Evolutionary conservation across 1,140 invertebrate genomes (phyloP).

Genomic region (Pogonognathellus flavescens): DNA sequence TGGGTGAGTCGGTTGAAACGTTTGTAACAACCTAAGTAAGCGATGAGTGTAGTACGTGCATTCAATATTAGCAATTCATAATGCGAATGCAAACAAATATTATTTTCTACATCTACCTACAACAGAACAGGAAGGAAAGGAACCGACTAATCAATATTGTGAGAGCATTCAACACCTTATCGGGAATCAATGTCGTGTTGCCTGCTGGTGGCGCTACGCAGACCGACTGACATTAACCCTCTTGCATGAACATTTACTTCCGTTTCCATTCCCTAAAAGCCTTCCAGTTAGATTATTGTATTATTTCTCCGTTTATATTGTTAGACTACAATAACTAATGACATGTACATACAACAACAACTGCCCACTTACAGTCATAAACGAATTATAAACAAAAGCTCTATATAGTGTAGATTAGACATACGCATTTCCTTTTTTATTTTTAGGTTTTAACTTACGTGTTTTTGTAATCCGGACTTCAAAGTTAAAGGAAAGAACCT

Average conservation of each 20-base stretch:
- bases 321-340: conserved; percentile 19
- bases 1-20: no score
- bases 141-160: conserved; percentile 56
- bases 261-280: conserved; percentile 33
- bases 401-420: no score
- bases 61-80: neutral
- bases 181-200: conserved; percentile 53
- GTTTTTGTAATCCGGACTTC: neutral
- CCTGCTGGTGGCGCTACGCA: conserved; percentile 13
- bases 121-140: conserved; percentile 44
- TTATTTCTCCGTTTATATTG: conserved; percentile 2
- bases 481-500: no score
- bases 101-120: neutral
- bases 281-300: neutral
- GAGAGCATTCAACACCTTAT: conserved; percentile 56
- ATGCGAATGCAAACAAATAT: conserved; percentile 22
- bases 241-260: conserved; percentile 46
- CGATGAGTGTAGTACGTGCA: neutral
- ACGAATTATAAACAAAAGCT: neutral
- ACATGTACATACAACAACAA: conserved; percentile 1
- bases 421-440: conserved; percentile 22
- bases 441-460: conserved; percentile 6
- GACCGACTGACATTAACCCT: conserved; percentile 23
- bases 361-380: conserved; percentile 6
- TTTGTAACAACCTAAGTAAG: no score